Evolutionary conservation across 2,888 invertebrate species (phyloP).

Genomic region (Lepidonotus clava): DNA sequence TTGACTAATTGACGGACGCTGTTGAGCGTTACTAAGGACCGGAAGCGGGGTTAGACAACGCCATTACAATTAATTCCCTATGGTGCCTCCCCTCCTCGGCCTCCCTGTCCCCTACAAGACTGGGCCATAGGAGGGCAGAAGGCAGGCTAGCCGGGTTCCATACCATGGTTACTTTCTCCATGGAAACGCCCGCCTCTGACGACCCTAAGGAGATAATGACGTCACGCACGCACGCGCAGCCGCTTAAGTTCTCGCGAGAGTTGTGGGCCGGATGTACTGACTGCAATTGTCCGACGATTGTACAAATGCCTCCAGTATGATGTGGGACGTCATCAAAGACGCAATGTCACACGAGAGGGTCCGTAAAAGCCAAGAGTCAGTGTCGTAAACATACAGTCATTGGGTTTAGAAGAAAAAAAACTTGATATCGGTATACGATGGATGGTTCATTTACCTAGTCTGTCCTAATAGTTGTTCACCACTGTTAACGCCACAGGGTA

Average conservation of each 20-base stretch:
- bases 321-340: too few species aligned
- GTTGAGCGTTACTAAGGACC: slow-evolving; percentile 22
- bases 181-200: neutral
- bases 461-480: too few species aligned
- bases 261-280: neutral
- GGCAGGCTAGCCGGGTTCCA: too few species aligned
- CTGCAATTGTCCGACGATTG: neutral
- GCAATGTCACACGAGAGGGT: too few species aligned
- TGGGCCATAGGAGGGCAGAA: too few species aligned
- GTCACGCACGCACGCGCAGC: slow-evolving; percentile 8
- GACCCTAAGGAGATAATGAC: neutral
- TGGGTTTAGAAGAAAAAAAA: too few species aligned
- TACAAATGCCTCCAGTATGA: slow-evolving; percentile 16
- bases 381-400: too few species aligned
- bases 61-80: slow-evolving; percentile 34
- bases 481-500: too few species aligned
- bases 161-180: neutral
- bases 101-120: neutral
- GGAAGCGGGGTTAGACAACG: slow-evolving; percentile 31
- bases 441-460: too few species aligned
- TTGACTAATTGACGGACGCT: slow-evolving; percentile 22
- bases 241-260: neutral
- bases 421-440: too few species aligned
- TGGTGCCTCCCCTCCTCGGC: neutral
- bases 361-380: too few species aligned